Percentiles rank a stretch among this genome's conserved stretches.
Evolutionary conservation across 2,888 invertebrate species (phyloP).

Genomic region (Halictus ligatus): DNA sequence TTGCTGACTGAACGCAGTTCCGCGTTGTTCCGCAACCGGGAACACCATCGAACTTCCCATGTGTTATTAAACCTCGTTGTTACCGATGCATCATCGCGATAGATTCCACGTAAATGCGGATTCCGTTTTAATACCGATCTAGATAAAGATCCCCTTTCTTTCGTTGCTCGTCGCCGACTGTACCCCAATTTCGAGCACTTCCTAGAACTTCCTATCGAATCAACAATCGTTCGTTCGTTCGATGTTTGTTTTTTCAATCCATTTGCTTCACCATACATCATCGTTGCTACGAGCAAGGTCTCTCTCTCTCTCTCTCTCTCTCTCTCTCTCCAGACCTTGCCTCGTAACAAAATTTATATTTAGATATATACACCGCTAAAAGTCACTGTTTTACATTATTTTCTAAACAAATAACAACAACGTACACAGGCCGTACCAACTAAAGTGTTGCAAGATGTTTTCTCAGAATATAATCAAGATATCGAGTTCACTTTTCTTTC

Average conservation of each 20-base stretch:
- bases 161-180: background rate
- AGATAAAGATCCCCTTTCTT: constrained; percentile 1
- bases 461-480: too few species aligned
- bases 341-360: too few species aligned
- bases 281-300: too few species aligned
- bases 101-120: background rate
- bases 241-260: background rate
- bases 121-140: background rate
- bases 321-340: too few species aligned
- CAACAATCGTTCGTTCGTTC: background rate
- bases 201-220: background rate
- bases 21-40: constrained; percentile 53
- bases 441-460: too few species aligned
- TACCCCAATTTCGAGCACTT: background rate
- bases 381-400: too few species aligned
- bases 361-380: too few species aligned
- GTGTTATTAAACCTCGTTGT: constrained; percentile 31
- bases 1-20: constrained; percentile 44
- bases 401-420: too few species aligned
- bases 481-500: too few species aligned
- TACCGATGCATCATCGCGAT: background rate
- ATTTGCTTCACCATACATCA: too few species aligned
- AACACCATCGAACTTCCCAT: constrained; percentile 44
- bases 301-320: too few species aligned
- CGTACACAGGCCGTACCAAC: too few species aligned